These are phyloP conservation scores for Drosophila paranaensis DNA, from an alignment of 2,888 invertebrate genomes.

Conservation along the genomic window DNA sequence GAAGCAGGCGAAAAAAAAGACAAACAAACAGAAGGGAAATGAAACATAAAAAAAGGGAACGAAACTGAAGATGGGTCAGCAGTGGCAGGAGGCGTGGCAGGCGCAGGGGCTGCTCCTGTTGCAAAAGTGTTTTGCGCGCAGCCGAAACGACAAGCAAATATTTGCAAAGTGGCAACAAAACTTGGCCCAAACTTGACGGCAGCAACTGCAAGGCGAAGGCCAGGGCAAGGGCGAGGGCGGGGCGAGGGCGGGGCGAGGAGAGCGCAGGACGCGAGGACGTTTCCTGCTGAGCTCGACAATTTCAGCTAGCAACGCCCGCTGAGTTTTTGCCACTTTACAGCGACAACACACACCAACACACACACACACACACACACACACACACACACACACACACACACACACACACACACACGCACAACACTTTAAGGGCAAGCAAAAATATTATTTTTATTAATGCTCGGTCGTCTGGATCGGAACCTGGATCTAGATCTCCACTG, in stretches of 20 bases:
- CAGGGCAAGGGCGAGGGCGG: no score
- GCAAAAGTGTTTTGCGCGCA: constrained; percentile 74
- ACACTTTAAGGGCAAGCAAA: constrained; percentile 46
- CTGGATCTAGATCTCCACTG: constrained; percentile 31
- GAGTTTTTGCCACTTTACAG: constrained; percentile 57
- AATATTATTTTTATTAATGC: constrained; percentile 80
- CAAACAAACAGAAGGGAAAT: background rate
- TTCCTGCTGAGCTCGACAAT: constrained; percentile 70
- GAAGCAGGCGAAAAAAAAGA: constrained; percentile 25
- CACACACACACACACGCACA: constrained; percentile 18
- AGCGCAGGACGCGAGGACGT: constrained; percentile 32
- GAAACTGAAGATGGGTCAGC: constrained; percentile 23
- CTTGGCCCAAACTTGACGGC: constrained; percentile 53
- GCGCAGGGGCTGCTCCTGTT: constrained; percentile 34
- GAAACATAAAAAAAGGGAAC: constrained; percentile 4
- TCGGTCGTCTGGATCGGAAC: constrained; percentile 57
- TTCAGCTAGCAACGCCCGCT: constrained; percentile 43
- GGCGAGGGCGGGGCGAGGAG: constrained; percentile 10
- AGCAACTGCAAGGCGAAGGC: constrained; percentile 18
- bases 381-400: constrained; percentile 18
- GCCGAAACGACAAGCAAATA: constrained; percentile 72
- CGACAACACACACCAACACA: constrained; percentile 18
- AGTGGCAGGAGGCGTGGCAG: constrained; percentile 3
- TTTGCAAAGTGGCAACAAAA: constrained; percentile 78
- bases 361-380: constrained; percentile 9